Conservation (phyloP, 2,113 vertebrate species). For the Scolopax mira region DNA sequence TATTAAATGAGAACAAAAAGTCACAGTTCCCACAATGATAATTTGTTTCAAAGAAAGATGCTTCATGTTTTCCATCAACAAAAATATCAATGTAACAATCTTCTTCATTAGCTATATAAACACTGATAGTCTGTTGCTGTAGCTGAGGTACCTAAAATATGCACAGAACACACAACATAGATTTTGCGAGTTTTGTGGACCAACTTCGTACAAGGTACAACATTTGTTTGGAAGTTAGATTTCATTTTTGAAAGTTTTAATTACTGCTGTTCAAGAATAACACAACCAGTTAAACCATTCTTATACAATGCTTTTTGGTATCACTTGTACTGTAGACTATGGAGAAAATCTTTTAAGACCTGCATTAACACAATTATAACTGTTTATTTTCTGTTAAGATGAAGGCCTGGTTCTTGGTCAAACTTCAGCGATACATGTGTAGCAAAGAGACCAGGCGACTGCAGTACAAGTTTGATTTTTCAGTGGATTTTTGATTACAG, state of each 20-base stretch:
- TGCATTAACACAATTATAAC: neutral
- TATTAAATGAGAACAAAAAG: neutral
- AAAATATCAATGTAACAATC: rapidly evolving
- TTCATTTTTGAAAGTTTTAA: neutral
- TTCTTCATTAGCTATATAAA: neutral
- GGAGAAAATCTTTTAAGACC: neutral
- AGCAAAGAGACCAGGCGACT: neutral
- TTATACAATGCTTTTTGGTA: neutral
- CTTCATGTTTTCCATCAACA: neutral
- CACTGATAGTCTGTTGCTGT: rapidly evolving
- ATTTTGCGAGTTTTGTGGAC: neutral
- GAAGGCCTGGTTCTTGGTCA: neutral
- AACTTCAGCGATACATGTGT: neutral
- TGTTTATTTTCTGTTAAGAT: neutral
- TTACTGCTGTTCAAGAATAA: neutral
- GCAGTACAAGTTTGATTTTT: neutral
- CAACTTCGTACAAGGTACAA: neutral
- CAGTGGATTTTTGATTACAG: neutral
- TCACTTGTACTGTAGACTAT: neutral
- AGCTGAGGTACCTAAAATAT: neutral
- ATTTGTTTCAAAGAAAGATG: neutral
- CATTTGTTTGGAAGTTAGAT: neutral
- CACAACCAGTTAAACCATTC: neutral
- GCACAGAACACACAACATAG: rapidly evolving
- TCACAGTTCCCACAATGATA: neutral